Conservation (phyloP, 2,113 vertebrate species). For the Zingel zingel region DNA sequence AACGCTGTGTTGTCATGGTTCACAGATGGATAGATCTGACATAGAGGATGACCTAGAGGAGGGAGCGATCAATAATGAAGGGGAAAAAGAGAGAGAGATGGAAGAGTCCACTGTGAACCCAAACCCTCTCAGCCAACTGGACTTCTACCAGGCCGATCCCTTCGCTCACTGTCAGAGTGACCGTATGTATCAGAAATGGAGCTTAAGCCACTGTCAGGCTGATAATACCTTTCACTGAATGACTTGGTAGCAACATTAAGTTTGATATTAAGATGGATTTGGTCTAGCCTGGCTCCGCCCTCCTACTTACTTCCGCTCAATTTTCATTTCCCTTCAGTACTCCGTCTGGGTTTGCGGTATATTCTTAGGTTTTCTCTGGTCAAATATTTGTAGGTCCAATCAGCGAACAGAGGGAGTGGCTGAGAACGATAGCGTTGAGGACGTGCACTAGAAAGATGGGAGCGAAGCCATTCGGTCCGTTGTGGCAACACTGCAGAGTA, state of each 20-base stretch:
- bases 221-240: not conserved
- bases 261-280: not conserved
- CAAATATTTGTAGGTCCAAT: too few relatives aligned
- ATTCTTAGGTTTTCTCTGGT: too few relatives aligned
- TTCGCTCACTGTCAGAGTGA: constrained; percentile 83
- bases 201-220: not conserved
- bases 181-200: constrained; percentile 56
- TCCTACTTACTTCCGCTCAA: too few relatives aligned
- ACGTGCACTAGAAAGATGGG: too few relatives aligned
- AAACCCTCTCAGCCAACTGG: constrained; percentile 84
- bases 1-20: not conserved
- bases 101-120: constrained; percentile 46
- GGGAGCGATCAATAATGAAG: constrained; percentile 22
- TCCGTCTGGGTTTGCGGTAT: too few relatives aligned
- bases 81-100: not conserved
- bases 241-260: not conserved
- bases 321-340: too few relatives aligned
- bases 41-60: constrained; percentile 68
- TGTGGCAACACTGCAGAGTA: too few relatives aligned
- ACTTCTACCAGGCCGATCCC: constrained; percentile 95
- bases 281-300: too few relatives aligned
- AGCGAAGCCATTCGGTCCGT: too few relatives aligned
- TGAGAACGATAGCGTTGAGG: too few relatives aligned
- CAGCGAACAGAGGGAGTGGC: too few relatives aligned
- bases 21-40: constrained; percentile 74